A percentile compares a stretch with the other conserved stretches of the same genome.
These are phyloP conservation scores for Rhagonycha lutea DNA, from an alignment of 2,888 invertebrate genomes.

Conservation along the genomic window DNA sequence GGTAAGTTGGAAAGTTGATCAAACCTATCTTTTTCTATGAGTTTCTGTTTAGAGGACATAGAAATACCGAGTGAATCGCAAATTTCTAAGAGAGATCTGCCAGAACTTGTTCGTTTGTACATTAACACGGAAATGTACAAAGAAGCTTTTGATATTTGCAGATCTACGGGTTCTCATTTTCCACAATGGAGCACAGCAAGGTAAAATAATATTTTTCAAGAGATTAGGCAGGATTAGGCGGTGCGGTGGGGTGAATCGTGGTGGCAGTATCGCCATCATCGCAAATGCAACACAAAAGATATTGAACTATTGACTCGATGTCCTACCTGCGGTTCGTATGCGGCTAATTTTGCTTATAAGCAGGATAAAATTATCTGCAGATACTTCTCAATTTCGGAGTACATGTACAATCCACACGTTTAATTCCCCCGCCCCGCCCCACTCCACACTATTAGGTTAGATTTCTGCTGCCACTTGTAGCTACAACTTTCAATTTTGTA, in stretches of 20 bases:
- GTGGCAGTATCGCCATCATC: no score
- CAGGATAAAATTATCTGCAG: no score
- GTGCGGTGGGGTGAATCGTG: no score
- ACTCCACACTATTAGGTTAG: no score
- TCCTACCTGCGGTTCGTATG: no score
- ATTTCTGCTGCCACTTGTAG: neutral
- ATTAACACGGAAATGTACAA: slow-evolving; percentile 58
- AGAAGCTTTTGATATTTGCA: slow-evolving; percentile 55
- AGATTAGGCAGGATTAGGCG: no score
- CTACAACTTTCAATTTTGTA: neutral
- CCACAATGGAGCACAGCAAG: slow-evolving; percentile 22
- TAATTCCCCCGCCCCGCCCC: no score
- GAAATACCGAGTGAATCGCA: slow-evolving; percentile 4
- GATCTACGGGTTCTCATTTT: slow-evolving; percentile 11
- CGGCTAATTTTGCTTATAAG: no score
- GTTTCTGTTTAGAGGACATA: neutral
- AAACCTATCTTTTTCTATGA: neutral
- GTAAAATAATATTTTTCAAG: slow-evolving; percentile 12
- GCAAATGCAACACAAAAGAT: no score
- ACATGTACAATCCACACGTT: no score
- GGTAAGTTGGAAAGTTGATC: neutral
- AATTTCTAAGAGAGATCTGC: slow-evolving; percentile 21
- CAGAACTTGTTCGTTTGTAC: slow-evolving; percentile 52
- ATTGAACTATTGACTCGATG: no score
- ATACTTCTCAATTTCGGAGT: no score